Base-by-base conservation (phyloP, 2,797 vertebrate species). In the Hoplostethus mediterraneus region DNA sequence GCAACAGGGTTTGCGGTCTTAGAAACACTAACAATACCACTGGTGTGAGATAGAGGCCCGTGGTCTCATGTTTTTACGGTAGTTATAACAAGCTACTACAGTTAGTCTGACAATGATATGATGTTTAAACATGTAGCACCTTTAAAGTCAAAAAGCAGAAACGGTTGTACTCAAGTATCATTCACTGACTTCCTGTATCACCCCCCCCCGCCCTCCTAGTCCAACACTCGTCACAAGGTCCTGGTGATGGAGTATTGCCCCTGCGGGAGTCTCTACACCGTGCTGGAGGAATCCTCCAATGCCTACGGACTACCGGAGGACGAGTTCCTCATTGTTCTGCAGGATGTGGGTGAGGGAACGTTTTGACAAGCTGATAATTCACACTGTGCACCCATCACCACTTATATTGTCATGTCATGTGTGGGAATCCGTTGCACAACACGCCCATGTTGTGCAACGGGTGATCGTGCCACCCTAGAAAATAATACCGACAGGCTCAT, bases 171-270 rank as follows among this genome's bases (percentile, higher is more conserved):
- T 36, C 33, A 36, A 36, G 33, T 36, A 36, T 36, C 6, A 36
- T 8, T 28, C 28, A 10, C 9, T 42, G 7, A 42, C 40, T 42
- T 42, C 42, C 42, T 12, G 38, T 40, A 3, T 13, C 12, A 13
- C 42, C 11, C 42, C 11, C 42, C 10, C 2, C 11, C 4, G 11
- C 11, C 25, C 13, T 51, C 17, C 28, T 91, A 99, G 98, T 96
- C 96, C 63, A 97, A 97, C 47, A 95, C 96, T 3, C 96, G 97
- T 52, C 96, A 99, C 83, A 99, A 99, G 93, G 98, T 99, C 10
- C 92, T 99, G 82, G 96, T 99, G 77, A 99, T 99, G 98, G 98
- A 99, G 92, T 99, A 98, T 75, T 99, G 98, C 87, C 97, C 98
- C 0, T 99, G 97, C 60, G 98, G 97, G 0, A 99, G 97, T 77